These are phyloP conservation scores for Aphrophora alni DNA, from an alignment of 2,888 invertebrate species.

Conservation along the genomic window DNA sequence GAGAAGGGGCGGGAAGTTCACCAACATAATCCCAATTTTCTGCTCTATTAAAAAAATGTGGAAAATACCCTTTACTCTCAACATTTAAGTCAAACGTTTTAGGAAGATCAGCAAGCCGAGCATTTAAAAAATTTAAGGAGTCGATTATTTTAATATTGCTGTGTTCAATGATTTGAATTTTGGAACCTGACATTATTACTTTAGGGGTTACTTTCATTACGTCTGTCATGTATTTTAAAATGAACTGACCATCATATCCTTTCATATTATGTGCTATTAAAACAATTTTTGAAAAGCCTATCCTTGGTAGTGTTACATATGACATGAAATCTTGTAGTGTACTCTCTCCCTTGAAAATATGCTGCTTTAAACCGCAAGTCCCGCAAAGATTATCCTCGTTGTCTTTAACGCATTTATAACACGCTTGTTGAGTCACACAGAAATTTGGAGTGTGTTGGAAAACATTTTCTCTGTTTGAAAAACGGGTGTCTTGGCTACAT, in stretches of 20 bases:
- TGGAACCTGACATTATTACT: background rate
- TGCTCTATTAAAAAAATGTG: constrained; percentile 28
- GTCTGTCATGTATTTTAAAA: constrained; percentile 10
- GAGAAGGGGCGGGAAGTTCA: background rate
- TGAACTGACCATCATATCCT: constrained; percentile 4
- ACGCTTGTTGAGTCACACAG: background rate
- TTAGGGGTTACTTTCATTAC: constrained; percentile 6
- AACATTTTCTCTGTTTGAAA: background rate
- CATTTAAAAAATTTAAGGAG: constrained; percentile 52
- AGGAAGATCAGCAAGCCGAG: constrained; percentile 47
- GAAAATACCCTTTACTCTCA: constrained; percentile 50
- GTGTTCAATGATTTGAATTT: background rate
- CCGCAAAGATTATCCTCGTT: background rate
- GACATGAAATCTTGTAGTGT: constrained; percentile 3
- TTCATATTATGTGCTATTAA: constrained; percentile 9
- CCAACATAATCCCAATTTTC: constrained; percentile 6
- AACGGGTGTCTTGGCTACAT: background rate
- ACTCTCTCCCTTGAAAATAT: background rate
- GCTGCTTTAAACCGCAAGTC: background rate
- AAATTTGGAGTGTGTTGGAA: background rate
- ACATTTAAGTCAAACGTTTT: constrained; percentile 50
- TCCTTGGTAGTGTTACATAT: background rate
- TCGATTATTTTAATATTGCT: constrained; percentile 6
- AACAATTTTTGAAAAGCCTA: background rate
- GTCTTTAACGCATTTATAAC: background rate